These are phyloP conservation scores for Drosophila lacteicornis DNA, from an alignment of 1,140 invertebrate species.

Conservation along the genomic window DNA sequence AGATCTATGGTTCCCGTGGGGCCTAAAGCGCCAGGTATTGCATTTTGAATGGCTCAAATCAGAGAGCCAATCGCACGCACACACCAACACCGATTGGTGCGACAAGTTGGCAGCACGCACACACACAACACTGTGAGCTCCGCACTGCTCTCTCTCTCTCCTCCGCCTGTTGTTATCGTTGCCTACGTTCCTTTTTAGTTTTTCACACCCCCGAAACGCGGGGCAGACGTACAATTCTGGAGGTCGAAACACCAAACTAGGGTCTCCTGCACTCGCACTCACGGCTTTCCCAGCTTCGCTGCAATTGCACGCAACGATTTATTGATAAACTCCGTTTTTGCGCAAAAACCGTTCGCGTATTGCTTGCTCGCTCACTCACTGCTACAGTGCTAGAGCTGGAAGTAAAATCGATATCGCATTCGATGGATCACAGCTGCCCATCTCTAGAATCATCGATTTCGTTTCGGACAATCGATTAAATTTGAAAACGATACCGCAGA, in stretches of 20 bases:
- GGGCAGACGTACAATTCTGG: not conserved
- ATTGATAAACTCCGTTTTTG: conserved; percentile 51
- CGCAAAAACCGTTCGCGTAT: conserved; percentile 46
- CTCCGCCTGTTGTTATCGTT: conserved; percentile 50
- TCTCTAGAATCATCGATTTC: not conserved
- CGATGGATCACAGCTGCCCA: not conserved
- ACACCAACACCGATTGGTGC: conserved; percentile 32
- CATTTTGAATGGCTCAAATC: conserved; percentile 18
- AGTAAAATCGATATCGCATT: not conserved
- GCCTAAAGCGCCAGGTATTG: conserved; percentile 2
- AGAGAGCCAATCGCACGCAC: conserved; percentile 27
- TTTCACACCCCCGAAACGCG: conserved; percentile 22
- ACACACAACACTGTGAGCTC: conserved; percentile 40
- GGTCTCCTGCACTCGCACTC: not conserved
- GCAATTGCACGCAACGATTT: conserved; percentile 29
- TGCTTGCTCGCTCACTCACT: conserved; percentile 43
- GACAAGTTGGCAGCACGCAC: conserved; percentile 53
- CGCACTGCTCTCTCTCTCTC: conserved; percentile 19
- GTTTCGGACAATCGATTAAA: not conserved
- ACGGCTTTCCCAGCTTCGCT: conserved; percentile 9
- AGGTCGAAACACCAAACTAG: not conserved
- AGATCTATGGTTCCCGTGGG: not conserved
- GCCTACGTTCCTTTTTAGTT: conserved; percentile 46
- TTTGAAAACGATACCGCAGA: not conserved
- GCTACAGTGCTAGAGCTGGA: conserved; percentile 10